Percentiles rank a stretch among this genome's conserved stretches.
Evolutionary conservation across 1,140 invertebrate genomes (phyloP).

Genomic region (Drosophila busckii): DNA sequence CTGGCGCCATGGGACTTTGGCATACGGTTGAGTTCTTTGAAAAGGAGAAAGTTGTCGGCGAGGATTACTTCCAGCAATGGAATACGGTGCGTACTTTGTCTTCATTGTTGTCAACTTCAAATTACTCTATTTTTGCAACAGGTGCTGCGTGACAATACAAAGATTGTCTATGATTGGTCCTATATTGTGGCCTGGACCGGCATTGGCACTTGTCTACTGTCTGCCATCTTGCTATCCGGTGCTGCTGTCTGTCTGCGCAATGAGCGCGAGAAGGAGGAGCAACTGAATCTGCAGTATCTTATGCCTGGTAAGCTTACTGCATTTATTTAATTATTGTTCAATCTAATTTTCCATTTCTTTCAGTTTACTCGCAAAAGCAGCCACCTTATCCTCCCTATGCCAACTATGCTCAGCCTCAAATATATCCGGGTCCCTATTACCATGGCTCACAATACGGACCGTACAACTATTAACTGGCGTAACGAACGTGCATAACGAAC

Average conservation of each 20-base stretch:
- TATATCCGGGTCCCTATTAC: constrained; percentile 92
- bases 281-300: constrained; percentile 97
- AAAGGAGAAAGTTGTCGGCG: constrained; percentile 93
- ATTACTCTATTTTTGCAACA: constrained; percentile 73
- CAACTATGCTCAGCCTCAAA: constrained; percentile 90
- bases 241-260: constrained; percentile 94
- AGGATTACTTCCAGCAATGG: constrained; percentile 95
- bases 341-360: constrained; percentile 23
- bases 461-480: constrained; percentile 87
- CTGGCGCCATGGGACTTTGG: constrained; percentile 96
- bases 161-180: constrained; percentile 95
- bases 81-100: constrained; percentile 85
- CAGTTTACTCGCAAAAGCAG: constrained; percentile 96
- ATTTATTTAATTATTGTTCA: no score
- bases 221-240: constrained; percentile 94
- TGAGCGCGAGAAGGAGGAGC: constrained; percentile 94
- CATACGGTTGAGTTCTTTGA: constrained; percentile 97
- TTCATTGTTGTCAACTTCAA: background rate
- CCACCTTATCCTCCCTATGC: constrained; percentile 90
- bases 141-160: constrained; percentile 91
- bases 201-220: constrained; percentile 91
- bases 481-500: constrained; percentile 21
- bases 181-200: constrained; percentile 97
- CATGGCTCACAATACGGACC: constrained; percentile 95
- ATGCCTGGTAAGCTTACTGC: constrained; percentile 92